Evolutionary conservation across 2,797 vertebrate genomes (phyloP).

Genomic region (Florisuga fusca): DNA sequence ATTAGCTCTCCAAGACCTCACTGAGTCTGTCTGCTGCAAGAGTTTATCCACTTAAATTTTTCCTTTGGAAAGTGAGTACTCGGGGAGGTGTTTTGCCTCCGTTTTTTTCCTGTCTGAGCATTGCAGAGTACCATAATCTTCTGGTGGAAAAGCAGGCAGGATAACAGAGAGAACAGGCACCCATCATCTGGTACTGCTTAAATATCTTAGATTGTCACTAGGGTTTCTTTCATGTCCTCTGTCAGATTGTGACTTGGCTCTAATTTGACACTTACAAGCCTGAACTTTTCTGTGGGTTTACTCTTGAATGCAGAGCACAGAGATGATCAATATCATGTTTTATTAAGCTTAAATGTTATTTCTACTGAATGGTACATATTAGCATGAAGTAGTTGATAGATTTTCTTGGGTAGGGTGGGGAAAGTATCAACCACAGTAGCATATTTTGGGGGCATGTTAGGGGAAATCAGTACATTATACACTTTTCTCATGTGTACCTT

Average conservation of each 20-base stretch:
- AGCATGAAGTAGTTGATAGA: background rate
- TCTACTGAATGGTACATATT: background rate
- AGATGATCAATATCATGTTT: background rate
- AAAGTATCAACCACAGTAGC: background rate
- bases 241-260: background rate
- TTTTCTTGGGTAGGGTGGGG: background rate
- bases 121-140: background rate
- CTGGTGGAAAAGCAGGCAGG: background rate
- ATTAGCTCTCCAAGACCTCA: background rate
- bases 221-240: background rate
- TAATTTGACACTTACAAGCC: background rate
- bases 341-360: background rate
- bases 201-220: background rate
- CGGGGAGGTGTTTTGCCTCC: background rate
- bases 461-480: background rate
- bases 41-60: background rate
- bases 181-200: background rate
- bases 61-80: background rate
- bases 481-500: background rate
- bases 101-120: background rate
- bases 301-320: background rate
- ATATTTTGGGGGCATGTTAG: background rate
- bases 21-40: background rate
- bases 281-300: background rate
- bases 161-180: background rate